Conservation (phyloP, 2,113 vertebrate genomes). For the Callipepla californica region DNA sequence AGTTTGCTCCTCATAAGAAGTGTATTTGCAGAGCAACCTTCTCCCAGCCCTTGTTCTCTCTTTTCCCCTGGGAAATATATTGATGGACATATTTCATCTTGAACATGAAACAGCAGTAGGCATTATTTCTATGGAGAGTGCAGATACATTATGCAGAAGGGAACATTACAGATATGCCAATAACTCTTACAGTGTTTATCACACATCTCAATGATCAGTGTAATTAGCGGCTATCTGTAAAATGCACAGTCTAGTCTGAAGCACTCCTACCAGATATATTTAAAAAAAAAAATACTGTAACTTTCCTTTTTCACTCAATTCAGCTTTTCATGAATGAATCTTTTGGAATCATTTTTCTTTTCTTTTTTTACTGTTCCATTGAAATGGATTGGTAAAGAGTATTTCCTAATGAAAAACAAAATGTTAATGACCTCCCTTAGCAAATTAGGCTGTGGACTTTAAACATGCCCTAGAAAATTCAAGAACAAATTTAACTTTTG, state of each 20-base stretch:
- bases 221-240: not conserved
- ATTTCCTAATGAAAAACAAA: constrained; percentile 34
- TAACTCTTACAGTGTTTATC: constrained; percentile 16
- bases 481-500: constrained; percentile 31
- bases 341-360: not conserved
- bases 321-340: constrained; percentile 50
- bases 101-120: not conserved
- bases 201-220: not conserved
- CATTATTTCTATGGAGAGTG: constrained; percentile 9
- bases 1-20: not conserved
- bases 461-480: not conserved
- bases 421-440: constrained; percentile 5
- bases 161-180: not conserved
- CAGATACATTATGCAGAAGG: not conserved
- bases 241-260: not conserved
- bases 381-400: not conserved
- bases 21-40: not conserved
- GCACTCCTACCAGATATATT: not conserved
- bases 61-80: not conserved
- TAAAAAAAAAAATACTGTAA: fast-evolving
- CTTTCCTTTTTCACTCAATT: constrained; percentile 6
- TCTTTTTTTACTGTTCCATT: not conserved
- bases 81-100: not conserved
- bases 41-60: not conserved
- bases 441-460: not conserved